phyloP scores from a whole-genome alignment of 1,140 invertebrate species.

The Sycobia sp. region DNA sequence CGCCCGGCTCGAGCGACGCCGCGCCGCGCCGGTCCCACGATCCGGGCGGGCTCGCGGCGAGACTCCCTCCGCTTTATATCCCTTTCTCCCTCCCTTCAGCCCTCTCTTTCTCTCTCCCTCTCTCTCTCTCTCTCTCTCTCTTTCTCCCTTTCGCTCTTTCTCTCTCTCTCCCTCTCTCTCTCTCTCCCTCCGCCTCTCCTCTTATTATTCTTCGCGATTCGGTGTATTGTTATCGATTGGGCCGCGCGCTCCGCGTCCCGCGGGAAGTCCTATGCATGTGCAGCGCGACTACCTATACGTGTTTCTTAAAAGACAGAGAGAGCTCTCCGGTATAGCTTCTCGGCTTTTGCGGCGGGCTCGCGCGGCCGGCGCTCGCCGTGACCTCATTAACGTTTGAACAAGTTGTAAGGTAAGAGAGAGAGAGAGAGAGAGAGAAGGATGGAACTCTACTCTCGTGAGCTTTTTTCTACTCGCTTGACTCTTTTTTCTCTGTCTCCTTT shows the following conservation, averaged over 20 bases:
- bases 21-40: conserved; percentile 24
- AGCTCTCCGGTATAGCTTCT: conserved; percentile 1
- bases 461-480: no score
- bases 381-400: conserved; percentile 38
- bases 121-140: no score
- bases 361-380: conserved; percentile 18
- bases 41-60: conserved; percentile 4
- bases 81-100: no score
- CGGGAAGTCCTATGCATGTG: neutral
- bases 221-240: conserved; percentile 31
- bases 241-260: conserved; percentile 10
- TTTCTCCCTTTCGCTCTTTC: no score
- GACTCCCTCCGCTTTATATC: no score
- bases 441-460: no score
- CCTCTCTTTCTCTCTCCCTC: no score
- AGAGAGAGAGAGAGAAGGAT: no score
- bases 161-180: no score
- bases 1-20: conserved; percentile 17
- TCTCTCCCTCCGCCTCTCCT: no score
- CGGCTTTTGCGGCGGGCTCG: neutral
- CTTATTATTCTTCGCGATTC: conserved; percentile 27
- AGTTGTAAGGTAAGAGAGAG: conserved; percentile 27
- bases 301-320: no score
- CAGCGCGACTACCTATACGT: neutral
- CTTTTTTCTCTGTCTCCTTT: no score